These are phyloP conservation scores for Vannuccia rotundouncinata DNA, from an alignment of 2,888 invertebrate species.

Conservation along the genomic window DNA sequence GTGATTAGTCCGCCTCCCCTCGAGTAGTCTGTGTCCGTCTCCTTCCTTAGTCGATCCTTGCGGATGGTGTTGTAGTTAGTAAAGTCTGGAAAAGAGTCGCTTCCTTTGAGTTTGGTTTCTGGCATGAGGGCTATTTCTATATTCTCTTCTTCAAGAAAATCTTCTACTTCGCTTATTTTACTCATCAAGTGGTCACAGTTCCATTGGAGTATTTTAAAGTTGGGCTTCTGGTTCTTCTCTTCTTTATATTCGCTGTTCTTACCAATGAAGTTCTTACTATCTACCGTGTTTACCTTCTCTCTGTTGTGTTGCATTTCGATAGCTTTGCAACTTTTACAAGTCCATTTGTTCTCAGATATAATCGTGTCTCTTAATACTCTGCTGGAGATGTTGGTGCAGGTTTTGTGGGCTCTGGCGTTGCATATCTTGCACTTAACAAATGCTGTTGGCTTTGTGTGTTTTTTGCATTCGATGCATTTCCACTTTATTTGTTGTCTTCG, in stretches of 20 bases:
- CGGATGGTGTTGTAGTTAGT: neutral
- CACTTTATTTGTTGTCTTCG: too few species aligned
- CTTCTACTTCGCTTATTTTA: neutral
- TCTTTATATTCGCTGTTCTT: neutral
- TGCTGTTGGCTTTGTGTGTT: neutral
- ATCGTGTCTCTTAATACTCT: neutral
- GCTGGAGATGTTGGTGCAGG: neutral
- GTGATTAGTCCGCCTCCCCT: neutral
- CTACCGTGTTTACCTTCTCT: neutral
- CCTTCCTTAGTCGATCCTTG: neutral
- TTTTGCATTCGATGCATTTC: neutral
- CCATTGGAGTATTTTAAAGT: too few species aligned
- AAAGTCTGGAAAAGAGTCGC: neutral
- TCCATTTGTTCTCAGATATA: neutral
- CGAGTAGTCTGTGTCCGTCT: neutral
- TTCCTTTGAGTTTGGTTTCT: neutral
- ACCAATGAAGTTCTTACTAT: neutral
- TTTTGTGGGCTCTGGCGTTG: neutral
- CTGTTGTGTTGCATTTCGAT: neutral
- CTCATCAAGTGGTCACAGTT: neutral
- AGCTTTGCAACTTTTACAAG: neutral
- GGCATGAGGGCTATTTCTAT: neutral
- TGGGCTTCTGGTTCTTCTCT: neutral
- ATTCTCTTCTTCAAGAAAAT: neutral
- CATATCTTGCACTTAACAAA: neutral